Evolutionary conservation across 2,888 invertebrate species (phyloP), one percentile per base, ranked within the genome.

Genomic region (Furcula furcula): DNA sequence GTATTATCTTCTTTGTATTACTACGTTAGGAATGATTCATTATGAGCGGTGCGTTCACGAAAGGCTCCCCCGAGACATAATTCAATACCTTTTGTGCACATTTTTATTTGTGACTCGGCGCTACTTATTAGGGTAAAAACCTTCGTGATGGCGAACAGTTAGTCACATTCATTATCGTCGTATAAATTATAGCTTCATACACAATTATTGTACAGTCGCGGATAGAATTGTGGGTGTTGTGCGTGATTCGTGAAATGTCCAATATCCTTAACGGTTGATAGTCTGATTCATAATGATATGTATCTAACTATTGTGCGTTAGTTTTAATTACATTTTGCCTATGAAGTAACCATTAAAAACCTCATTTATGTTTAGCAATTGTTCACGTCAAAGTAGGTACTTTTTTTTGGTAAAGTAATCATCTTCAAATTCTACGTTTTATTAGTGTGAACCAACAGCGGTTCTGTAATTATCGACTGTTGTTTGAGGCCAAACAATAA

Each of bases 81-180:
- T 68, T 74, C 71, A 69, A 71, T 75, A 69, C 62, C 65, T 66
- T 72, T 74, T 76, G 67, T 72, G 69, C 64, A 63, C 55, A 57
- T 31, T 26, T 63, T 68, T 63, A 70, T 73, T 65, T 74, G 65
- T 69, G 63, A 66, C 65, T 60, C 55, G 56, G 63, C 57, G 55
- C 61, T 67, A 66, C 71, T 77, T 77, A 80, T 79, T 81, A 77
- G 65, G 60, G 72, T 79, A 68, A 77, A 78, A 81, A 75, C 76
- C 71, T 83, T 75, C 86, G 86, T 86, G 86, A 57, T 73, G 66
- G 53, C 49, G 50, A 55, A 67, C 74, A 75, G 77, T 86, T 83
- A 79, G 67, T 85, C 81, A 83, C 72, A 76, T 81, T 80, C 77
- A 81, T 79, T 86, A 81, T 76, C 72, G 72, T 76, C 65, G 74